Evolutionary conservation across 2,797 vertebrate species (phyloP), one percentile per base, ranked within the genome.

Genomic region (Argyrosomus regius): DNA sequence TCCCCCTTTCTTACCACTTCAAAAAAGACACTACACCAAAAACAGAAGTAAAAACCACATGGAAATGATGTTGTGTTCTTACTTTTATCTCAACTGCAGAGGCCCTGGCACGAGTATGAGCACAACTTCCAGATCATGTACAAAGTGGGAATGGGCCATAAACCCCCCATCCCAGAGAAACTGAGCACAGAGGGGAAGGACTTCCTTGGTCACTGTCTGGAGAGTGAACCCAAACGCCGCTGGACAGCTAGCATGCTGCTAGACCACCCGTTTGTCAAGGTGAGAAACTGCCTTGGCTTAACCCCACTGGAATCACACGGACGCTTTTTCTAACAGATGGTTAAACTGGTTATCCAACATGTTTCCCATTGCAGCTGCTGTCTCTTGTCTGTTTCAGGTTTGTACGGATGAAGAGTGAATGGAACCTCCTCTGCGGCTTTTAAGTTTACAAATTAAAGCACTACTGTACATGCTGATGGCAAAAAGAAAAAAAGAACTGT

Each of bases 41-140:
- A 45, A 41, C 24, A 24, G 17, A 49, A n/a, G 18, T 26, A 17
- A 52, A 46, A 50, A 48, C n/a, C 43, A 60, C 6, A 48, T 60
- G 26, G n/a, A 77, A 83, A 49, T 74, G 2, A 73, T 52, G 17
- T 59, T 3, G 17, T 31, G 22, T 31, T 77, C 7, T 62, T 22
- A 5, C 1, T 0, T 66, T 69, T 45, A 24, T 82, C 22, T 74
- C 57, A 20, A 45, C 50, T 89, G 59, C 92, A 99, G 98, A 96
- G 98, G 84, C 98, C 98, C 1, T 99, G 98, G 98, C 98, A 99
- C 3, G 98, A 99, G 87, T 99, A 98, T 0, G 98, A 99, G 87
- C 98, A 99, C 95, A 99, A 99, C 95, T 99, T 99, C 91, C 98
- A 99, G 95, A 99, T 99, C 75, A 99, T 99, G 98, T 99, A 99